phyloP scores from a whole-genome alignment of 1,140 invertebrate species.

The Sycophila sp. region DNA sequence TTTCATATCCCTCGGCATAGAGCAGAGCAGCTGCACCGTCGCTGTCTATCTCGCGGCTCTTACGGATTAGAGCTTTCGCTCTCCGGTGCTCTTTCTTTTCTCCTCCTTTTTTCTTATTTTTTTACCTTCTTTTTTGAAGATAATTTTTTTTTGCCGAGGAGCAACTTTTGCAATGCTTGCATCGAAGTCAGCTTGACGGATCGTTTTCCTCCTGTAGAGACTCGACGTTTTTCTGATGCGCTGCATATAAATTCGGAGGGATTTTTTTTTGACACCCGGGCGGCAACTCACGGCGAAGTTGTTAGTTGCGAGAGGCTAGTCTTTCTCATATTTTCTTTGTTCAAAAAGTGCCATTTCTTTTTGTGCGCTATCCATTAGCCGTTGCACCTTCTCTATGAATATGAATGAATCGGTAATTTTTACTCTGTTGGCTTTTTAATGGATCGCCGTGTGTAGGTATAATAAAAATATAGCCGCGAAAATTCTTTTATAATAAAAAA shows the following conservation, averaged over 20 bases:
- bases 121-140: too few relatives aligned
- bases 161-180: conserved; percentile 11
- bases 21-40: neutral
- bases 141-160: neutral
- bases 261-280: neutral
- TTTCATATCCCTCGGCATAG: neutral
- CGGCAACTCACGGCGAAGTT: neutral
- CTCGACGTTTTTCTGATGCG: neutral
- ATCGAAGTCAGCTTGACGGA: conserved; percentile 11
- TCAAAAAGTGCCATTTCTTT: neutral
- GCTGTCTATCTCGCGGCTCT: neutral
- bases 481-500: too few relatives aligned
- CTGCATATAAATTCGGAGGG: neutral
- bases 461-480: too few relatives aligned
- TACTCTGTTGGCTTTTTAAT: too few relatives aligned
- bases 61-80: conserved; percentile 5
- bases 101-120: too few relatives aligned
- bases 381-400: too few relatives aligned
- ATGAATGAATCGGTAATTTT: too few relatives aligned
- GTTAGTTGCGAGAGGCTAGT: too few relatives aligned
- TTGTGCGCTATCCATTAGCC: too few relatives aligned
- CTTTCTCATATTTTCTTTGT: neutral
- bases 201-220: neutral
- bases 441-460: too few relatives aligned
- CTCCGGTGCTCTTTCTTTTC: neutral